A percentile compares a stretch with the other conserved stretches of the same genome.
phyloP scores from a whole-genome alignment of 2,888 invertebrate species.

The Augochlorella aurata region DNA sequence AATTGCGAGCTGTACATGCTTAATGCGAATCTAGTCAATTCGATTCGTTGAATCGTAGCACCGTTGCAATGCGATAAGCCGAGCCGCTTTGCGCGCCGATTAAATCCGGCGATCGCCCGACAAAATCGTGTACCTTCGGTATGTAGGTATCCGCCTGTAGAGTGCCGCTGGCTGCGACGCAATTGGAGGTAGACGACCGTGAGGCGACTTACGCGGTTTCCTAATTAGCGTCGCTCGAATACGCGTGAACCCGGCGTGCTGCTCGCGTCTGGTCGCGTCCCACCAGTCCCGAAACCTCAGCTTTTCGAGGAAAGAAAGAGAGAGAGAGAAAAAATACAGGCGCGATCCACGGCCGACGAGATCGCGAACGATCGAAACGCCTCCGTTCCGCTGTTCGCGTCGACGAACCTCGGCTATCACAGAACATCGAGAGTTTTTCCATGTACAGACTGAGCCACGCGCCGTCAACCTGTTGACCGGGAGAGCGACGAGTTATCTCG shows the following conservation, averaged over 20 bases:
- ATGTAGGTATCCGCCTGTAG: neutral
- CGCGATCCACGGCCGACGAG: neutral
- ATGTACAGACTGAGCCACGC: constrained; percentile 37
- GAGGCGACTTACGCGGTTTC: neutral
- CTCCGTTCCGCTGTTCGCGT: constrained; percentile 4
- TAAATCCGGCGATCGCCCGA: constrained; percentile 2
- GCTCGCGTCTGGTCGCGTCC: neutral
- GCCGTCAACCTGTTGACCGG: constrained; percentile 23
- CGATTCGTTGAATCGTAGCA: constrained; percentile 61
- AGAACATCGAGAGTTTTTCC: constrained; percentile 12
- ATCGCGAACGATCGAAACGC: neutral
- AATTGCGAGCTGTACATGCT: constrained; percentile 47
- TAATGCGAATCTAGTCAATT: constrained; percentile 62
- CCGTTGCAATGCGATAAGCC: constrained; percentile 44
- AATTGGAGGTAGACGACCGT: neutral
- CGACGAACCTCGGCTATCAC: constrained; percentile 18
- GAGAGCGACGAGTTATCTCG: neutral
- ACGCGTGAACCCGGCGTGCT: neutral
- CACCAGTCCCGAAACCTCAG: neutral
- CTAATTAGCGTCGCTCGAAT: neutral
- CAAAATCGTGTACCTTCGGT: neutral
- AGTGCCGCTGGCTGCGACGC: neutral
- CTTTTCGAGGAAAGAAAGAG: too few species aligned
- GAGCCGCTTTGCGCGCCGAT: constrained; percentile 37
- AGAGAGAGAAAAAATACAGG: neutral